Evolutionary conservation across 2,888 invertebrate genomes (phyloP).

Genomic region (Synergus laeviventris): DNA sequence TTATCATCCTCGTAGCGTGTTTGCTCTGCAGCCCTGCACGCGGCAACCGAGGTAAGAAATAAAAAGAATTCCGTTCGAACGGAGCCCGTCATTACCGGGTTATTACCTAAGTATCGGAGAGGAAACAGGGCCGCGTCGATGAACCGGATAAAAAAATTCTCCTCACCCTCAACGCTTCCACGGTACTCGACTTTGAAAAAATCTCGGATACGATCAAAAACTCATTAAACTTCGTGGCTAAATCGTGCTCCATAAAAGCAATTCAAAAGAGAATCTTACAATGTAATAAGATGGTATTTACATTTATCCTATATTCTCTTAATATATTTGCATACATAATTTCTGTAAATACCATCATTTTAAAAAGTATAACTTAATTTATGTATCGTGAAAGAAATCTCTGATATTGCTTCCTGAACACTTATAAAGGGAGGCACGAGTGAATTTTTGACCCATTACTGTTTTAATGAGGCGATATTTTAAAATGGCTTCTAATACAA

Average conservation of each 20-base stretch:
- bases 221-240: conserved; percentile 17
- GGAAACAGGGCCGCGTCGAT: conserved; percentile 57
- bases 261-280: background rate
- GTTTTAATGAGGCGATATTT: too few species aligned
- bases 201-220: conserved; percentile 13
- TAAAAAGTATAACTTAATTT: background rate
- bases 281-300: background rate
- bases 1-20: conserved; percentile 62
- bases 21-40: conserved; percentile 67
- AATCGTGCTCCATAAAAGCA: conserved; percentile 8
- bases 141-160: conserved; percentile 46
- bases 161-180: conserved; percentile 24
- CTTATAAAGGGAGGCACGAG: background rate
- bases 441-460: background rate
- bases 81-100: conserved; percentile 68
- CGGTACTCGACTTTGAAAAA: conserved; percentile 22
- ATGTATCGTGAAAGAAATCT: background rate
- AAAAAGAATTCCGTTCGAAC: conserved; percentile 62
- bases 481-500: too few species aligned
- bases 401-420: background rate
- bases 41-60: conserved; percentile 52
- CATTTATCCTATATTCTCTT: background rate
- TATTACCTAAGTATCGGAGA: conserved; percentile 73
- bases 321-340: background rate
- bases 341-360: background rate